Evolutionary conservation across 2,888 invertebrate species (phyloP).

Genomic region (Antheraea yamamai): DNA sequence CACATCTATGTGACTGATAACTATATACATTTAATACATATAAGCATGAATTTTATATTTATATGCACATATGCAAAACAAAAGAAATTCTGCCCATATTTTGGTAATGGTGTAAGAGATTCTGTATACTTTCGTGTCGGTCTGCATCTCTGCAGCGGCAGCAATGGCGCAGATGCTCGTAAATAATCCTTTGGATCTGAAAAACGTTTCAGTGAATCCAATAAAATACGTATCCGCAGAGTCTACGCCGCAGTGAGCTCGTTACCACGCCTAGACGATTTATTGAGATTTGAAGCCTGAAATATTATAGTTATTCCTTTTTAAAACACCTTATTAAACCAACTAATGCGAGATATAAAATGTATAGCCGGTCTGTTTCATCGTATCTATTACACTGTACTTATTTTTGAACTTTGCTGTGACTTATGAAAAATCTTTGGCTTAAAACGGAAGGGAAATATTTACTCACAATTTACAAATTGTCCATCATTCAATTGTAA

Average conservation of each 20-base stretch:
- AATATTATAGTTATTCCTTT: conserved; percentile 79
- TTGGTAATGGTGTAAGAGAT: conserved; percentile 23
- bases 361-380: background rate
- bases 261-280: conserved; percentile 81
- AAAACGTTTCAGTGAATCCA: conserved; percentile 82
- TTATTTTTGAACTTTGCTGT: too few relatives aligned
- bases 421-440: too few relatives aligned
- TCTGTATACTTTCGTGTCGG: conserved; percentile 54
- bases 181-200: conserved; percentile 81
- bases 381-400: too few relatives aligned
- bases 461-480: too few relatives aligned
- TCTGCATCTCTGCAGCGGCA: conserved; percentile 76
- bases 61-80: background rate
- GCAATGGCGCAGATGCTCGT: conserved; percentile 74
- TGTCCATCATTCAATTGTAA: too few relatives aligned
- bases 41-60: too few relatives aligned
- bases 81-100: background rate
- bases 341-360: conserved; percentile 3
- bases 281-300: conserved; percentile 81
- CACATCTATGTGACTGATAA: too few relatives aligned
- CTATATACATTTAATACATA: too few relatives aligned
- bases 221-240: conserved; percentile 82
- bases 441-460: too few relatives aligned
- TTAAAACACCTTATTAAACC: conserved; percentile 74
- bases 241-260: conserved; percentile 80